Percentiles rank a stretch among this genome's conserved stretches.
Conservation (phyloP, 37 sponge, comb jelly and placozoan species). For the Tethya wilhelma region DNA sequence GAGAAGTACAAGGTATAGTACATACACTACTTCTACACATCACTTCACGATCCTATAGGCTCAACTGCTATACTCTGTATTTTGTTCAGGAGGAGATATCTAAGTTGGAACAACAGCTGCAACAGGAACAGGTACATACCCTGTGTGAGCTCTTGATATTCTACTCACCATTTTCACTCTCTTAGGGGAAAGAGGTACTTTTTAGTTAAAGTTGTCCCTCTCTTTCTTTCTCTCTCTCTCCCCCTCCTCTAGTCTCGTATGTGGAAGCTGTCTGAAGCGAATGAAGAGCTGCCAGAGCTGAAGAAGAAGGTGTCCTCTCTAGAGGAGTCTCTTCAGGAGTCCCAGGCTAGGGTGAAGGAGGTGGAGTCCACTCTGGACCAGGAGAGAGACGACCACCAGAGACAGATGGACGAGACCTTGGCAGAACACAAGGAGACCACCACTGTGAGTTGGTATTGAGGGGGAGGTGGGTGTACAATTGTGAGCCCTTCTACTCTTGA, state of each 20-base stretch:
- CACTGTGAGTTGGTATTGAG: background rate
- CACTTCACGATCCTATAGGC: background rate
- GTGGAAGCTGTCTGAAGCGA: conserved; percentile 19
- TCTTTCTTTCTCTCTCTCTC: too few species aligned
- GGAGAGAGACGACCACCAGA: conserved; percentile 19
- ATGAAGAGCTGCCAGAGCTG: conserved; percentile 33
- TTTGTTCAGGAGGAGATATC: conserved; percentile 27
- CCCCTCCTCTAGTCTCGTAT: conserved; percentile 15
- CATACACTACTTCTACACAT: background rate
- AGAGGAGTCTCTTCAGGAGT: background rate
- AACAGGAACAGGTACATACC: conserved; percentile 25
- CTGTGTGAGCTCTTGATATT: background rate
- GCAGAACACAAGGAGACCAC: background rate
- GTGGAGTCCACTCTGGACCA: background rate
- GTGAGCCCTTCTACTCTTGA: too few species aligned
- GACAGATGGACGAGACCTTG: background rate
- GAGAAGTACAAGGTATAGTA: conserved; percentile 20
- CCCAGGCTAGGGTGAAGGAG: background rate
- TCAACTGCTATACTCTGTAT: background rate
- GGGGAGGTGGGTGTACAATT: too few species aligned
- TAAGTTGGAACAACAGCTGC: conserved; percentile 17
- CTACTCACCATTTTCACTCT: too few species aligned
- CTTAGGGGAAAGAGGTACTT: too few species aligned
- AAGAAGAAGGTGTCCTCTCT: background rate
- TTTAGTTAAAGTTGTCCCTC: too few species aligned